These are phyloP conservation scores for Phytoseiulus persimilis DNA, from an alignment of 2,888 invertebrate species.

Conservation along the genomic window DNA sequence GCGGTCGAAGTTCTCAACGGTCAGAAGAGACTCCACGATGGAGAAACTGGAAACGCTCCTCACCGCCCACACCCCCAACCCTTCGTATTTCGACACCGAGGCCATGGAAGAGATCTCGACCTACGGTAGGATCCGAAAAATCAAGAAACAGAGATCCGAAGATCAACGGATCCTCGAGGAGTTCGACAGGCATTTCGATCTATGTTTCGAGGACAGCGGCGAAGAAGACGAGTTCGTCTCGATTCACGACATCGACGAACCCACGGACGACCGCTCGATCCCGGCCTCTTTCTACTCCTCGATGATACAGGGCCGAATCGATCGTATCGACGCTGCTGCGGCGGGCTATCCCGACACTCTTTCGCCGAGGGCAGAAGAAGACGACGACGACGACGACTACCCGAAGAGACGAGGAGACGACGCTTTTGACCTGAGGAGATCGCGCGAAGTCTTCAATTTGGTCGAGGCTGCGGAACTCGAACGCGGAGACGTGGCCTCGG, in stretches of 20 bases:
- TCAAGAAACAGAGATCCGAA: slow-evolving; percentile 27
- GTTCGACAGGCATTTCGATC: slow-evolving; percentile 11
- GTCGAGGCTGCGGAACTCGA: slow-evolving; percentile 22
- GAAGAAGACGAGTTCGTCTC: slow-evolving; percentile 27
- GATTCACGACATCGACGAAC: slow-evolving; percentile 21
- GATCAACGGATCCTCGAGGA: slow-evolving; percentile 27
- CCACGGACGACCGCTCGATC: neutral
- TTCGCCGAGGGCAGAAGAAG: neutral
- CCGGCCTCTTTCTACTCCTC: slow-evolving; percentile 10
- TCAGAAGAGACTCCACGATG: slow-evolving; percentile 5
- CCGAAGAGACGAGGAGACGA: neutral
- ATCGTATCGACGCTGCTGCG: neutral
- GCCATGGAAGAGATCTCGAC: slow-evolving; percentile 35
- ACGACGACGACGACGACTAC: too few species aligned
- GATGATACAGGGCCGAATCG: slow-evolving; percentile 11
- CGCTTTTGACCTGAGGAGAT: slow-evolving; percentile 11
- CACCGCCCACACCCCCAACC: neutral
- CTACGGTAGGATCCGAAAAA: slow-evolving; percentile 9
- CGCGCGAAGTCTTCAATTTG: slow-evolving; percentile 25
- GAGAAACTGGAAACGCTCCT: slow-evolving; percentile 22
- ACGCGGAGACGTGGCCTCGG: neutral
- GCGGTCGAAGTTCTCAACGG: neutral
- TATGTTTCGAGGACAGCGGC: slow-evolving; percentile 36
- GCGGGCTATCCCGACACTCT: neutral
- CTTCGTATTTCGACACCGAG: slow-evolving; percentile 8